Evolutionary conservation across 2,888 invertebrate genomes (phyloP).

Genomic region (Ommatoiulus sabulosus): DNA sequence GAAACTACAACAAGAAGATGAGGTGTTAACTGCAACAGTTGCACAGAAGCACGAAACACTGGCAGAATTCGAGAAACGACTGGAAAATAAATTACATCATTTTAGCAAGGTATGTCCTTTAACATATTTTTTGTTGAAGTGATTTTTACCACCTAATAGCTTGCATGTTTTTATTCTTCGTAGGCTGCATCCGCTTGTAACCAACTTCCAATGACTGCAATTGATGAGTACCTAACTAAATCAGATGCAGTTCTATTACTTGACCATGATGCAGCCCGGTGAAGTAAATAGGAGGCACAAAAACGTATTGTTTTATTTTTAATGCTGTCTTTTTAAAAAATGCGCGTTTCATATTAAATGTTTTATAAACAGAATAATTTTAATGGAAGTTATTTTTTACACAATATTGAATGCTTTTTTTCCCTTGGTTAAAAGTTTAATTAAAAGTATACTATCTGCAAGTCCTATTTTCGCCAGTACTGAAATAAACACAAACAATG

Average conservation of each 20-base stretch:
- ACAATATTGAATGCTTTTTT: neutral
- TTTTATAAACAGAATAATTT: conserved; percentile 36
- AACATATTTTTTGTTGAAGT: neutral
- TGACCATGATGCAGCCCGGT: neutral
- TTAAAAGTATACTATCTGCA: conserved; percentile 22
- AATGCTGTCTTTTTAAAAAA: conserved; percentile 17
- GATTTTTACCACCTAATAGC: neutral
- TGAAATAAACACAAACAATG: neutral
- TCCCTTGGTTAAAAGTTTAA: neutral
- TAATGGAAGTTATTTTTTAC: conserved; percentile 35
- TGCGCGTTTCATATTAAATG: neutral
- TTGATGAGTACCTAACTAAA: neutral
- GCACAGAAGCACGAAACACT: neutral
- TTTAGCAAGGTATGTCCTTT: neutral
- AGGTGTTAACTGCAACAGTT: neutral
- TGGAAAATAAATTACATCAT: neutral
- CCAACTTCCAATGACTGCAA: neutral
- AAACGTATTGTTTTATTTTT: neutral
- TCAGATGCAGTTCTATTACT: neutral
- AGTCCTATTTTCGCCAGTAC: conserved; percentile 6
- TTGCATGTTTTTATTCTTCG: neutral
- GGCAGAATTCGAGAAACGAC: neutral
- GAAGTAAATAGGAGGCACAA: neutral
- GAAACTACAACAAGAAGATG: conserved; percentile 21
- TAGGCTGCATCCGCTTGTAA: conserved; percentile 50